phyloP scores from a whole-genome alignment of 2,113 vertebrate species.

The Mastomys natalensis region DNA sequence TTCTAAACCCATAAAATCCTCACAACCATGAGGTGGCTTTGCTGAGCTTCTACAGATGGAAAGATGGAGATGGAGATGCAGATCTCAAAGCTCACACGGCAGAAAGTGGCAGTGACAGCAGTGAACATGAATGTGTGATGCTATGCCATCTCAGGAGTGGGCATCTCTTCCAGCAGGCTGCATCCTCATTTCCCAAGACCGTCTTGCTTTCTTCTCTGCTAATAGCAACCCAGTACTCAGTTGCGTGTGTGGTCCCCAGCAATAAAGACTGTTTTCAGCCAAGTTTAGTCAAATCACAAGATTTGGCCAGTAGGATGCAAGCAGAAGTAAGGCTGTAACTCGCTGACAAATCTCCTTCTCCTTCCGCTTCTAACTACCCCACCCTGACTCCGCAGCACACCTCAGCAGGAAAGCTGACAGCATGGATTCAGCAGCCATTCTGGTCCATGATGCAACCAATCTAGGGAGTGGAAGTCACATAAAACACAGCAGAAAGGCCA shows the following conservation, averaged over 20 bases:
- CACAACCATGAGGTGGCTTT: background rate
- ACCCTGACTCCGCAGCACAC: background rate
- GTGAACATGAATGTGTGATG: background rate
- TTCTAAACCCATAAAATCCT: background rate
- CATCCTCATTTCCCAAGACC: background rate
- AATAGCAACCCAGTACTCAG: background rate
- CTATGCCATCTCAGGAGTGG: background rate
- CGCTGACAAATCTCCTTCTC: background rate
- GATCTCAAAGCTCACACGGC: background rate
- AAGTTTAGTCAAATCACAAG: background rate
- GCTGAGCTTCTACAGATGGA: background rate
- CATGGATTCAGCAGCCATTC: background rate
- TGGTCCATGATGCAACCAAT: background rate
- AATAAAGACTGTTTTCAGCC: background rate
- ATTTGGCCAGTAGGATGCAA: background rate
- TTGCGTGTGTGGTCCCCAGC: background rate
- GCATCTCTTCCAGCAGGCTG: background rate
- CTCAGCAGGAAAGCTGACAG: background rate
- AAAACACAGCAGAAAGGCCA: background rate
- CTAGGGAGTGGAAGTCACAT: background rate
- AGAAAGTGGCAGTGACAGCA: background rate
- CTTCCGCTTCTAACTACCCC: background rate
- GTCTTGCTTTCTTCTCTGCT: background rate
- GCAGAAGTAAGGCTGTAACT: background rate
- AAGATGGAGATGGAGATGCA: background rate